Evolutionary conservation across 2,888 invertebrate species (phyloP).

Genomic region (Nowickia ferox): DNA sequence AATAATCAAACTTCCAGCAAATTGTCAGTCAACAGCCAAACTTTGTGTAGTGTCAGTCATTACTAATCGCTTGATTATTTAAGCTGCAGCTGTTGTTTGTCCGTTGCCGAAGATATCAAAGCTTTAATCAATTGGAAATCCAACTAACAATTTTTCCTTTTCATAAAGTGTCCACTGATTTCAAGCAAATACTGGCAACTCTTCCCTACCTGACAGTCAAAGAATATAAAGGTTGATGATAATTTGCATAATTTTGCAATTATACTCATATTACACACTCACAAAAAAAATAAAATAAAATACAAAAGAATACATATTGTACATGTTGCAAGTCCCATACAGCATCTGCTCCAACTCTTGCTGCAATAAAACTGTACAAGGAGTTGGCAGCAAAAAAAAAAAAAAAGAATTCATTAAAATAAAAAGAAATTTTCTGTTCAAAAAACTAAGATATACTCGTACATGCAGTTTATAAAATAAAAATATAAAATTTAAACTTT

Average conservation of each 20-base stretch:
- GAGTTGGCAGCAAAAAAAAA: neutral
- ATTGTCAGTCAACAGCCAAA: too few species aligned
- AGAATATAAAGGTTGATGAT: slow-evolving; percentile 65
- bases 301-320: slow-evolving; percentile 10
- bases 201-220: slow-evolving; percentile 33
- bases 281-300: slow-evolving; percentile 26
- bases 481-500: slow-evolving; percentile 60
- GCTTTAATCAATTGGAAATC: too few species aligned
- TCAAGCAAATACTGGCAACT: slow-evolving; percentile 16
- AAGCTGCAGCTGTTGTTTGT: too few species aligned
- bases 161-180: too few species aligned
- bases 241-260: slow-evolving; percentile 75
- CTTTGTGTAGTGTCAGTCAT: too few species aligned
- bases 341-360: slow-evolving; percentile 28
- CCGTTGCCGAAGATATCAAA: too few species aligned
- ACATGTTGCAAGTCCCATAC: slow-evolving; percentile 14
- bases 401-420: slow-evolving; percentile 60
- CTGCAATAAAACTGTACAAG: slow-evolving; percentile 14
- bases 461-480: neutral
- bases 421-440: slow-evolving; percentile 64
- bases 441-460: slow-evolving; percentile 5
- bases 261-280: slow-evolving; percentile 68
- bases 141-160: too few species aligned
- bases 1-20: too few species aligned
- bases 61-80: too few species aligned